Evolutionary conservation across 2,797 vertebrate genomes (phyloP), one percentile per base, ranked within the genome.

Genomic region (Argyrosomus regius): DNA sequence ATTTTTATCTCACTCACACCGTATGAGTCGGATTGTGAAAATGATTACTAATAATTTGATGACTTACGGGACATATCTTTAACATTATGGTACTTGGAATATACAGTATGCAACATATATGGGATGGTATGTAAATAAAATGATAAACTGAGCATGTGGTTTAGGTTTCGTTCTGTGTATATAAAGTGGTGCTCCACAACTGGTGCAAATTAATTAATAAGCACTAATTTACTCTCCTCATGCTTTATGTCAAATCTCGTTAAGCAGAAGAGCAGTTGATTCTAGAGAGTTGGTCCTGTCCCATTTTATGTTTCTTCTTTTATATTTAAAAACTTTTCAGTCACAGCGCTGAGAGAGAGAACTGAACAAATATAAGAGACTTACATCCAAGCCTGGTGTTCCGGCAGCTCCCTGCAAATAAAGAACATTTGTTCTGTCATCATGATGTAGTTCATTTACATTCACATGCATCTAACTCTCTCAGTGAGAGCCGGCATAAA

Each of bases 341-440:
- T n/a, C 16, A 57, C 41, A 14, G 65, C 12, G 20, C 46, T 70
- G 16, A 39, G 31, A 58, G 17, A 54, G 64, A 60, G 26, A 67
- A 59, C 5, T 14, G 20, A 58, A 61, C 9, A 24, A 78, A 61
- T 50, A 17, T 16, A 53, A 66, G 8, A 76, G 92, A 99, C 98
- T 99, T 96, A 99, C 98, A 94, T 99, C 98, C 88, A 98, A 92
- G 92, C 98, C 98, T 88, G 98, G 97, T 83, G 97, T 97, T 86
- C 98, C 98, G 87, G 98, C 96, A 84, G 97, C 95, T 87, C 98
- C 98, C 98, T 99, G 95, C 76, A 93, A 95, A 91, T 84, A 92
- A 56, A 75, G 7, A 31, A 62, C 48, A 41, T 9, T 3, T 3
- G 5, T 2, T n/a, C 0, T n/a, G 43, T 50, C 9, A 13, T 24